phyloP scores from a whole-genome alignment of 2,113 vertebrate genomes.

The Lepisosteus oculatus region DNA sequence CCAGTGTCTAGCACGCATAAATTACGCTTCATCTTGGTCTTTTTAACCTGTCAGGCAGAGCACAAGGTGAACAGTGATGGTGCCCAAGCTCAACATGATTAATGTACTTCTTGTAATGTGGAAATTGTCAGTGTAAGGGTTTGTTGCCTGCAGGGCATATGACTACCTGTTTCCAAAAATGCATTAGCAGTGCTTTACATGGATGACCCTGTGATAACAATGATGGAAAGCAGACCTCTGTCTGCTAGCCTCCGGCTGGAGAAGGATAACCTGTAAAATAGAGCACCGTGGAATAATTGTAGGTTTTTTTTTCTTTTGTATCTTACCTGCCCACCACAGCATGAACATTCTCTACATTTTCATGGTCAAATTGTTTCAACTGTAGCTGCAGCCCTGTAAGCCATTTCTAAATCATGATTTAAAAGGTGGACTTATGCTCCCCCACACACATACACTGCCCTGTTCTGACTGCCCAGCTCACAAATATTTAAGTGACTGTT shows the following conservation, averaged over 20 bases:
- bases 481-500: too few species aligned
- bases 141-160: constrained; percentile 38
- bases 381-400: too few species aligned
- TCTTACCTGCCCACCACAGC: too few species aligned
- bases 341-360: too few species aligned
- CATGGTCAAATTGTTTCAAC: too few species aligned
- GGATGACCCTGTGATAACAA: not conserved
- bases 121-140: not conserved
- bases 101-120: constrained; percentile 23
- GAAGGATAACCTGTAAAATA: not conserved
- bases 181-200: constrained; percentile 31
- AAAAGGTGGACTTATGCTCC: too few species aligned
- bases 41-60: not conserved
- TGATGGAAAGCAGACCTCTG: not conserved
- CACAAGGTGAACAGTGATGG: not conserved
- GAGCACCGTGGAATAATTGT: not conserved
- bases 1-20: too few species aligned
- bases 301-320: not conserved
- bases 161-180: constrained; percentile 37
- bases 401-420: too few species aligned
- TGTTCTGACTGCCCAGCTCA: too few species aligned
- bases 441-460: too few species aligned
- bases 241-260: not conserved
- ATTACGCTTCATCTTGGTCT: not conserved
- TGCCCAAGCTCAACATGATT: constrained; percentile 30